Conservation (phyloP, 2,113 vertebrate species). For the Onychorhynchus coronatus region DNA sequence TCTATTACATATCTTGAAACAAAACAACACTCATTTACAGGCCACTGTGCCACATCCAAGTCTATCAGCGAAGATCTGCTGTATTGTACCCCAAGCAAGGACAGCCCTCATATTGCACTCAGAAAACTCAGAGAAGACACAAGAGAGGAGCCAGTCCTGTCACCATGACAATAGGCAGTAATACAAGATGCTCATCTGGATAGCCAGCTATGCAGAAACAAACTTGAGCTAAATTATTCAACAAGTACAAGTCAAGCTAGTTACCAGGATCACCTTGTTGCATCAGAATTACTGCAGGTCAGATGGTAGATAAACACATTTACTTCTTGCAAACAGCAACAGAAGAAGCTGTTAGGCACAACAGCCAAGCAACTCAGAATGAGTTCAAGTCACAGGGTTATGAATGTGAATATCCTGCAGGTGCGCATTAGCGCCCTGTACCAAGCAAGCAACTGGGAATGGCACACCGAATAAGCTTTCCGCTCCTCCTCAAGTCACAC, state of each 20-base stretch:
- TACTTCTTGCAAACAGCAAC: background rate
- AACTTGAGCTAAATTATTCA: conserved; percentile 26
- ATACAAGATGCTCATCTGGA: background rate
- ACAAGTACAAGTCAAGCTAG: background rate
- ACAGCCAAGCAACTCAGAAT: background rate
- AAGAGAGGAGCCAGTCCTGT: background rate
- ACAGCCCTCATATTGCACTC: background rate
- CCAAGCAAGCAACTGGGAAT: background rate
- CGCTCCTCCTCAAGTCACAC: background rate
- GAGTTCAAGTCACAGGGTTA: background rate
- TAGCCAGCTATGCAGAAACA: background rate
- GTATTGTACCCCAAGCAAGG: background rate
- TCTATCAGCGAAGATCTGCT: background rate
- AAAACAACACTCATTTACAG: background rate
- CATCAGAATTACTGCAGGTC: background rate
- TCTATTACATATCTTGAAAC: background rate
- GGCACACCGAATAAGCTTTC: fast-evolving
- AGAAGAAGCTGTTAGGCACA: background rate
- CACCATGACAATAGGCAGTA: conserved; percentile 20
- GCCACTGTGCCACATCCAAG: background rate
- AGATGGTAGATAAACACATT: background rate
- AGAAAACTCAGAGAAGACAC: background rate
- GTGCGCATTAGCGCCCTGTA: background rate
- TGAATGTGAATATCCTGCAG: background rate
- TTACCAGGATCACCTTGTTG: background rate